Evolutionary conservation across 2,888 invertebrate genomes (phyloP).

Genomic region (Campoplex nolae): DNA sequence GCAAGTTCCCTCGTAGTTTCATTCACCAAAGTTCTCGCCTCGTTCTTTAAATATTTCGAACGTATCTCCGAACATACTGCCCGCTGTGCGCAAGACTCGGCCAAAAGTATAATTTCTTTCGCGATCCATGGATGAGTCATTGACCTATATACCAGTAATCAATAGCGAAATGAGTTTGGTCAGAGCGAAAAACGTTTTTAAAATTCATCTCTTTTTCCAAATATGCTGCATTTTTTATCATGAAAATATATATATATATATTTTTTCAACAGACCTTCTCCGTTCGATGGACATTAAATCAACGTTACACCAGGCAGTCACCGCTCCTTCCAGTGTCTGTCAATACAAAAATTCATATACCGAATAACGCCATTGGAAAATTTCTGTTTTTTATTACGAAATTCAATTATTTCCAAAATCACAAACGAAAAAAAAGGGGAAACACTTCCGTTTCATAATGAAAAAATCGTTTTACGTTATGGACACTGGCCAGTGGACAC

Average conservation of each 20-base stretch:
- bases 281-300: conserved; percentile 26
- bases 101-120: conserved; percentile 58
- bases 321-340: not conserved
- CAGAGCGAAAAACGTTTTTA: not conserved
- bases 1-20: not conserved
- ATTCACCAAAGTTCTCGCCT: not conserved
- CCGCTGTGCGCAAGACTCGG: conserved; percentile 57
- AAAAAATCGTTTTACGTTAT: too few relatives aligned
- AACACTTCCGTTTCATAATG: not conserved
- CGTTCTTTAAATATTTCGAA: conserved; percentile 3
- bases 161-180: not conserved
- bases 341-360: not conserved
- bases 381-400: too few relatives aligned
- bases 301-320: conserved; percentile 25
- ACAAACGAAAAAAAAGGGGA: too few relatives aligned
- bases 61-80: conserved; percentile 47
- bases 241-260: too few relatives aligned
- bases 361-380: not conserved
- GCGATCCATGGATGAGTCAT: conserved; percentile 21
- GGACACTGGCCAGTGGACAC: too few relatives aligned
- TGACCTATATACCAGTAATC: conserved; percentile 16
- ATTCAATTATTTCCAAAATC: too few relatives aligned
- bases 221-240: not conserved
- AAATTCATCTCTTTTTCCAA: not conserved
- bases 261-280: conserved; percentile 29